Base-by-base conservation (phyloP, 2,113 vertebrate species). In the Mastomys coucha region DNA sequence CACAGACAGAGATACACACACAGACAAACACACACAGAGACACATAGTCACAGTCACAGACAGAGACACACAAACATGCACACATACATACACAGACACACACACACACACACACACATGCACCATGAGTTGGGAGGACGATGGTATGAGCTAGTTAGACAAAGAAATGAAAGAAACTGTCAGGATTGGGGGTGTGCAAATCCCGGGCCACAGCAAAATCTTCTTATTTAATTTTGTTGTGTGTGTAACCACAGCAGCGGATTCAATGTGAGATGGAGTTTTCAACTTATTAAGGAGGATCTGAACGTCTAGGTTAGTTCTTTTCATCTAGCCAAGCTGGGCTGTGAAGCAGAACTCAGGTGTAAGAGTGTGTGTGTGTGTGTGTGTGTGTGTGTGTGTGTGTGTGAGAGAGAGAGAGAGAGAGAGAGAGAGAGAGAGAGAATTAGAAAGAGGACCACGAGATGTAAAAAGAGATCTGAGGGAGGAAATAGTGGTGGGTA, bases 201-300 rank as follows among this genome's bases (percentile, higher is more conserved):
- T 63, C 39, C 36, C 31, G 6, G 19, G 80, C 7, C 53, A 2
- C 36, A 86, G 2, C 49, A 60, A 39, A 96, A 90, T 65, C 75
- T n/a, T 93, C 73, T 84, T 5, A 51, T 78, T 92, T 63, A 42
- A 72, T 82, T 92, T 87, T 88, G 56, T 95, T 90, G 63, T 84
- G 39, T 16, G 73, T 80, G 31, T 45, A 91, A 51, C 14, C 28
- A 86, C 11, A 93, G 33, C 78, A 39, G 16, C 93, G 89, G 60
- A 91, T 65, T 26, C 49, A 91, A 70, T 5, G 17, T 26, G 24
- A 89, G 33, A 22, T 72, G 39, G 70, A 65, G 14, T 58, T 63
- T 69, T 65, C 9, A 3, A 51, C 9, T 93, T 89, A 19, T 75
- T 81, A n/a, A 63, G 14, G 19, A 93, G 42, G 67, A 49, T 67